Percentiles rank a stretch among this genome's conserved stretches.
phyloP scores from a whole-genome alignment of 1,140 invertebrate genomes.

The Drosophila hydei region DNA sequence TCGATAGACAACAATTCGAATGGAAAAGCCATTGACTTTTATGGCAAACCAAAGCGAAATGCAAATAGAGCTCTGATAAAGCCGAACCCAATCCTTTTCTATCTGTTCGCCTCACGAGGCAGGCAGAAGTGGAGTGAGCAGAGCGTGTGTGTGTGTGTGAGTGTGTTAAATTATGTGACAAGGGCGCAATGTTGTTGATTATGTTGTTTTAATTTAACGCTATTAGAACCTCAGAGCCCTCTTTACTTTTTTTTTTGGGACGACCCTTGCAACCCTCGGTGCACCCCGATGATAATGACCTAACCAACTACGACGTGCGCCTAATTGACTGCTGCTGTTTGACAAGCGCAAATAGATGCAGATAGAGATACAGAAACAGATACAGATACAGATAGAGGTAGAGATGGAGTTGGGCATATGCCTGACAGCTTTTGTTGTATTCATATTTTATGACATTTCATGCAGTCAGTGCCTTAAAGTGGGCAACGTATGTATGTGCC shows the following conservation, averaged over 20 bases:
- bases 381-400: constrained; percentile 10
- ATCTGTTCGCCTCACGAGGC: constrained; percentile 35
- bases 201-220: constrained; percentile 83
- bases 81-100: constrained; percentile 42
- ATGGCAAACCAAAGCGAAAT: constrained; percentile 70
- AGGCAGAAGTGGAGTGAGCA: neutral
- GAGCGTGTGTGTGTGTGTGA: neutral
- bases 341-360: constrained; percentile 72
- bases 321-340: constrained; percentile 80
- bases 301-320: constrained; percentile 47
- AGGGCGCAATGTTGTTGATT: constrained; percentile 66
- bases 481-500: constrained; percentile 15
- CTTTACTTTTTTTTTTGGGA: constrained; percentile 5
- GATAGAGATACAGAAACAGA: constrained; percentile 16
- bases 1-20: constrained; percentile 1
- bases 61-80: constrained; percentile 56
- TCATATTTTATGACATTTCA: constrained; percentile 60
- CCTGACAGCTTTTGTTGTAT: constrained; percentile 44
- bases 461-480: constrained; percentile 38
- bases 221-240: constrained; percentile 64
- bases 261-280: constrained; percentile 38
- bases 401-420: constrained; percentile 11
- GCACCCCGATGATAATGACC: constrained; percentile 41
- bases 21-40: constrained; percentile 29
- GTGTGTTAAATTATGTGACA: constrained; percentile 70